Evolutionary conservation across 2,888 invertebrate species (phyloP).

Genomic region (Mesorhabditis belari): DNA sequence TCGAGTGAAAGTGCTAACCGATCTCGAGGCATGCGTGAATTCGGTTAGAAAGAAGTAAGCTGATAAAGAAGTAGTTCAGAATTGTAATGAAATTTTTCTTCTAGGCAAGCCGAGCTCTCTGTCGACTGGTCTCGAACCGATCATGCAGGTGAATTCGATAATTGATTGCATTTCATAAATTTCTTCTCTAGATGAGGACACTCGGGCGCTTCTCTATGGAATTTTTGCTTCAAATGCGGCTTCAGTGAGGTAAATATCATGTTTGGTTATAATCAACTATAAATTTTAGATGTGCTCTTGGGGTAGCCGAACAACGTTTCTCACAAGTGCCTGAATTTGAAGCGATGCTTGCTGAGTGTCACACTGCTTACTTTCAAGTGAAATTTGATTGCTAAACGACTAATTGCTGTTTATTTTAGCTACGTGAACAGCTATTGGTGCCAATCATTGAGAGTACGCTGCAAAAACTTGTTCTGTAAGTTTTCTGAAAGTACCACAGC

Average conservation of each 20-base stretch:
- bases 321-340: conserved; percentile 42
- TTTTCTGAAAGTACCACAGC: background rate
- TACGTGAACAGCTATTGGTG: conserved; percentile 34
- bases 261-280: conserved; percentile 2
- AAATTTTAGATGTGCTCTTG: conserved; percentile 35
- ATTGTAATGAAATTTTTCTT: background rate
- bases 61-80: background rate
- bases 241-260: conserved; percentile 31
- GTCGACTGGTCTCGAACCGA: background rate
- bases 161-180: background rate
- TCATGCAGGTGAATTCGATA: background rate
- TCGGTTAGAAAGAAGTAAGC: conserved; percentile 30
- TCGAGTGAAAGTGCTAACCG: conserved; percentile 41
- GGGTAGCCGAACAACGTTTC: conserved; percentile 45
- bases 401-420: background rate
- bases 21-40: conserved; percentile 37
- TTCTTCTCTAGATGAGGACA: conserved; percentile 42
- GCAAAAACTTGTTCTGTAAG: conserved; percentile 23
- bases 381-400: background rate
- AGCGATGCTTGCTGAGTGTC: conserved; percentile 47
- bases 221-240: conserved; percentile 48
- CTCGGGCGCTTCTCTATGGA: conserved; percentile 47
- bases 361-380: conserved; percentile 45
- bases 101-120: background rate
- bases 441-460: conserved; percentile 47